Evolutionary conservation across 2,797 vertebrate genomes (phyloP), one percentile per base, ranked within the genome.

Genomic region (Thunnus albacares): DNA sequence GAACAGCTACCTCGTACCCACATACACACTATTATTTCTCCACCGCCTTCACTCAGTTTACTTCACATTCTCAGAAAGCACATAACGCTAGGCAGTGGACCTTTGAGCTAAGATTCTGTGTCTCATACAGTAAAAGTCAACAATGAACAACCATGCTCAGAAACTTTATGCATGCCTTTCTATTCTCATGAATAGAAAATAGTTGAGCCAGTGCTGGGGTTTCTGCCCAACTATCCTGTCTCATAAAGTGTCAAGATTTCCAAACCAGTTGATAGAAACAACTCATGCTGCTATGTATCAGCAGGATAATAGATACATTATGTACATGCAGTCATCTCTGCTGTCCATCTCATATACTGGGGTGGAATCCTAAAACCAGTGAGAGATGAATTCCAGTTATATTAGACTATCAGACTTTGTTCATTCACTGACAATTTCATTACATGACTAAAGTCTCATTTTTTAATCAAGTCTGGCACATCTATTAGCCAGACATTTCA

Each of bases 391-490:
- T 35, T 75, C 52, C 56, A 56, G 30, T 5, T 73, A 18, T 73
- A 69, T 72, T 59, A 51, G 15, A 64, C 20, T 28, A 17, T 43
- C 2, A 52, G 14, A 30, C 22, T 3, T 24, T 55, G 18, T 62
- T 60, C 30, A 20, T 53, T 8, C 12, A 13, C 47, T 56, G 55
- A 59, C 26, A 30, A 52, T 49, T 52, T 67, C 59, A 77, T 65
- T 51, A 59, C 61, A 60, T 47, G 5, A 53, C 26, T 33, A 33
- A 63, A 64, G 38, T 35, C 18, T 55, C 9, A 0, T 45, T 43
- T 65, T 65, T 71, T 74, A 70, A 62, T 71, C 79, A 52, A 57
- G 33, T 78, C 35, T 49, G 61, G 75, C n/a, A 62, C 74, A 81
- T 71, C 33, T 66, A 75, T 81, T 43, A 12, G 35, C 30, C 24